These are phyloP conservation scores for Polypterus senegalus DNA, from an alignment of 2,113 vertebrate species.

Conservation along the genomic window DNA sequence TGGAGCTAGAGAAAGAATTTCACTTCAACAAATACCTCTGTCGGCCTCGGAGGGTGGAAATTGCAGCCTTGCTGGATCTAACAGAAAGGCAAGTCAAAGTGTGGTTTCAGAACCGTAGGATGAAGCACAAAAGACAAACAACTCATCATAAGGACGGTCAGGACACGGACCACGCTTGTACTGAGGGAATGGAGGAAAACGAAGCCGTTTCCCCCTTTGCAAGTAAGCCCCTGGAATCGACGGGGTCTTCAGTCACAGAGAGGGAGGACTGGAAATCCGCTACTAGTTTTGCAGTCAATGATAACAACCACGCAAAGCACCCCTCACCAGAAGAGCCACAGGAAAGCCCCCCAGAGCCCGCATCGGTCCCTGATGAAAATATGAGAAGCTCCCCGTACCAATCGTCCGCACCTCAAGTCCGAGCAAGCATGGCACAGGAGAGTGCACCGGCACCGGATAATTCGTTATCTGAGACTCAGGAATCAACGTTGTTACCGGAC, in stretches of 20 bases:
- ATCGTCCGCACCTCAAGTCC: conserved; percentile 32
- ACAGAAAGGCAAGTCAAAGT: conserved; percentile 94
- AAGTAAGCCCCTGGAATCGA: conserved; percentile 43
- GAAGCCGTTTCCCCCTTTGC: conserved; percentile 52
- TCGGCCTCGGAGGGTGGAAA: conserved; percentile 82
- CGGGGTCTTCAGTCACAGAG: conserved; percentile 38
- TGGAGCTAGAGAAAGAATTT: conserved; percentile 96
- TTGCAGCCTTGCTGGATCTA: conserved; percentile 82
- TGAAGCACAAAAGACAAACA: conserved; percentile 92
- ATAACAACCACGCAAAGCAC: conserved; percentile 33
- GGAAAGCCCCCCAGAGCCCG: conserved; percentile 27
- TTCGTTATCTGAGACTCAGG: conserved; percentile 42
- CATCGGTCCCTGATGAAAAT: conserved; percentile 26
- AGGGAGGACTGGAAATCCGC: conserved; percentile 31
- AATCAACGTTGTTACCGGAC: conserved; percentile 55
- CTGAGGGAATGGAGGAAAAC: conserved; percentile 55
- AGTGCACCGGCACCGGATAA: conserved; percentile 26
- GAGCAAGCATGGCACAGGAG: conserved; percentile 27
- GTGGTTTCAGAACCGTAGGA: conserved; percentile 94
- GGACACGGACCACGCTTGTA: conserved; percentile 47
- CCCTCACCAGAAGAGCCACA: conserved; percentile 37
- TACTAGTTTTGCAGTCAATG: conserved; percentile 38
- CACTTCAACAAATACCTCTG: conserved; percentile 95
- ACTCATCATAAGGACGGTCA: conserved; percentile 64
- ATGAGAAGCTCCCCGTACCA: conserved; percentile 30